These are phyloP conservation scores for Anas platyrhynchos DNA, from an alignment of 2,113 vertebrate species.

Conservation along the genomic window DNA sequence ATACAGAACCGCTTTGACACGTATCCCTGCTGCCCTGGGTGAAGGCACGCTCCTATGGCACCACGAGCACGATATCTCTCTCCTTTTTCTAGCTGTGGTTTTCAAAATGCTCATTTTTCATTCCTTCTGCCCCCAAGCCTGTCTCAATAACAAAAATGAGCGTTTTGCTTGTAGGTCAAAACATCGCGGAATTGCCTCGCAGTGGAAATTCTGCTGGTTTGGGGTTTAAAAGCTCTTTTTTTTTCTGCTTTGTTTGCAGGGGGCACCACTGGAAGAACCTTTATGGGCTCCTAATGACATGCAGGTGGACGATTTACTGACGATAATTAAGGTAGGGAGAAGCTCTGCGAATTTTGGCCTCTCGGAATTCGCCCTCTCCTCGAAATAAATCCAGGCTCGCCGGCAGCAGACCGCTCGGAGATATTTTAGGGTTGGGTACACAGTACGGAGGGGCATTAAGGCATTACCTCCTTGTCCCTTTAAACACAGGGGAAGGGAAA, in stretches of 20 bases:
- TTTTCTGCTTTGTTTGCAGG: constrained; percentile 16
- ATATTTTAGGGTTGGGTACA: background rate
- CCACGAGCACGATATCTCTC: background rate
- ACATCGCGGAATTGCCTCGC: background rate
- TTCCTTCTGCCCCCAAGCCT: background rate
- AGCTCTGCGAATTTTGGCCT: background rate
- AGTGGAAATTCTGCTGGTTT: background rate
- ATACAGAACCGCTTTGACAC: background rate
- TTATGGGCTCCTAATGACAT: constrained; percentile 69
- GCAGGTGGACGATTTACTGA: constrained; percentile 51
- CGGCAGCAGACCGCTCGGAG: fast-evolving
- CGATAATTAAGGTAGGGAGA: constrained; percentile 60
- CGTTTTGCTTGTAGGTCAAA: background rate
- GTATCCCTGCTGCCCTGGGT: background rate
- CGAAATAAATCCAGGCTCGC: background rate
- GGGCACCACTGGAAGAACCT: constrained; percentile 42
- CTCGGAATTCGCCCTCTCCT: background rate
- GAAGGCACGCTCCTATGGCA: background rate
- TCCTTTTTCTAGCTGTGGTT: background rate
- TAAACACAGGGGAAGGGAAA: constrained; percentile 36
- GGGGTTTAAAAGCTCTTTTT: background rate
- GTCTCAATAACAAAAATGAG: background rate
- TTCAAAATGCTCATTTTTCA: background rate
- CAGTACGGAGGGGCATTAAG: background rate
- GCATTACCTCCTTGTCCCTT: background rate